Evolutionary conservation across 2,888 invertebrate genomes (phyloP), one percentile per base, ranked within the genome.

Genomic region (Prenolepis imparis): DNA sequence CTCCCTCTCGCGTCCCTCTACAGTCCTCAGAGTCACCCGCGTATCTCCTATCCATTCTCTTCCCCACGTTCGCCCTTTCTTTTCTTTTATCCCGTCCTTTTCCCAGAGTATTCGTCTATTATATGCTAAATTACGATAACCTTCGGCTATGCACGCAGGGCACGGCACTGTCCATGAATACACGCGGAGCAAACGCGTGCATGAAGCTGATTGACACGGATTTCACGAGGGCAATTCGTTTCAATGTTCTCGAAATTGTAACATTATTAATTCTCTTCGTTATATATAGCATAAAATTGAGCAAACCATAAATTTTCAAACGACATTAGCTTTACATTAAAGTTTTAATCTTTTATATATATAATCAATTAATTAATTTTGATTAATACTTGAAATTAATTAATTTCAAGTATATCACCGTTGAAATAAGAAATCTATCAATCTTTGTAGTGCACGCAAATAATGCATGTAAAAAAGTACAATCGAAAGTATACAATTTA

Each of bases 81-180:
- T 83, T 82, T 81, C 70, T 77, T 83, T 80, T 82, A 44, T 67
- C 80, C 68, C 44, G 64, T 81, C 87, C 85, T 84, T 88, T 88
- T 91, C 85, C 86, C 87, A 84, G 84, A 84, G 77, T 88, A 87
- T 84, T 84, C 88, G 88, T 90, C 86, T 86, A 85, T 87, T 88
- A 88, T 90, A 88, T 88, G 89, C 86, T 89, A 89, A 89, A 89
- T 89, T 87, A 88, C 84, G 87, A 87, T 87, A 84, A 89, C 89
- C 89, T 89, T 89, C 89, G 83, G 82, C 80, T 73, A 63, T 21
- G 72, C 87, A 84, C 87, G 85, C 84, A 78, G 86, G 36, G 48
- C 63, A 66, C 44, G 59, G 72, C 68, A 36, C 39, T 72, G 44
- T 70, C 59, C 59, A 44, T 32, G 78, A 78, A 21, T 59, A 61